Evolutionary conservation across 2,113 vertebrate species (phyloP), one percentile per base, ranked within the genome.

Genomic region (Sterrhoptilus dennistouni): DNA sequence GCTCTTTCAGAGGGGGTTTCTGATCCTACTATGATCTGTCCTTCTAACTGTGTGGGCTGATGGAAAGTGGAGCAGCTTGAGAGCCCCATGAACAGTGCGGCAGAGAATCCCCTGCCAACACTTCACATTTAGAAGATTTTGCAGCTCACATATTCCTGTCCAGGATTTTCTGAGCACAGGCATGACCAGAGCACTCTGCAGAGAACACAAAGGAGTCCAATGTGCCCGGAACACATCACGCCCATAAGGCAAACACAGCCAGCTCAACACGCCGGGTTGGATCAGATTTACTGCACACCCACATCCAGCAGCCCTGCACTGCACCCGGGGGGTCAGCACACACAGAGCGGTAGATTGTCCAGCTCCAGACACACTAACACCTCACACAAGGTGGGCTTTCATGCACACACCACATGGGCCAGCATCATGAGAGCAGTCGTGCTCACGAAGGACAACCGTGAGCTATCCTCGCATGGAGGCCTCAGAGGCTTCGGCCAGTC

Each of bases 381-480:
- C 24, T 40, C 60, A 25, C 5, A 8, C 9, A 12, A 15, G 5
- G 5, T 0, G 0, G 12, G 8, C 6, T 14, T 29, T 11, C 33
- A 18, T 53, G 6, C 17, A 12, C 2, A 8, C 17, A 6, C 49
- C 0, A 0, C 4, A 3, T 2, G 2, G 23, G 40, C 3, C 0
- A 4, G 15, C 40, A 24, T 27, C 18, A 13, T 6, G 5, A 0
- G 3, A 49, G 8, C 47, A 50, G 8, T 0, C 3, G 4, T 6
- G 74, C 21, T 68, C 56, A 9, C 0, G 17, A 29, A 15, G n/a
- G 25, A 53, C 17, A 38, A 8, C 12, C 4, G 1, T 0, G 8
- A n/a, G 8, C 9, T 4, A 2, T 7, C 19, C 23, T 18, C 11
- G 2, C 8, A 3, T 0, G 1, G 11, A 65, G 6, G 12, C 18